Evolutionary conservation across 2,113 vertebrate species (phyloP).

Genomic region (Thomomys bottae): DNA sequence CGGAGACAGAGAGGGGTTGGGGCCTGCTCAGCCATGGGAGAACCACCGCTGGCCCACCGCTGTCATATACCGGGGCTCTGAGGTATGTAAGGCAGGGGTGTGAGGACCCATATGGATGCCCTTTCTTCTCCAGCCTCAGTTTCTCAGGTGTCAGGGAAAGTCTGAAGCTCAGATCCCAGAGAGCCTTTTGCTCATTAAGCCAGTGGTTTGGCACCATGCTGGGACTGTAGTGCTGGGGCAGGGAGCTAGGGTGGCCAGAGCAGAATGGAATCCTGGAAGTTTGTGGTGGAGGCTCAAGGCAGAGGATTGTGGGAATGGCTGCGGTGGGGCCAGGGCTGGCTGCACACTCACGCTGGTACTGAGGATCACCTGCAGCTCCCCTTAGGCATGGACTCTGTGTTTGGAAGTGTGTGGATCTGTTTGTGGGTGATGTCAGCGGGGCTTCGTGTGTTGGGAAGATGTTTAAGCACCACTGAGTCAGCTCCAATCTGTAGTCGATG

Average conservation of each 20-base stretch:
- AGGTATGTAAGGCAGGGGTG: conserved; percentile 82
- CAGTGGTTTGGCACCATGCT: neutral
- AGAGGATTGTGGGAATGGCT: too few species aligned
- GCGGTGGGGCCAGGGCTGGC: neutral
- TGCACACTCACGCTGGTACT: neutral
- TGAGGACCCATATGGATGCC: neutral
- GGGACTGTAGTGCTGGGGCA: neutral
- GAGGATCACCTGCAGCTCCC: fast-evolving
- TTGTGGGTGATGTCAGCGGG: neutral
- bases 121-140: neutral
- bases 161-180: neutral
- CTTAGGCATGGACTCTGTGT: too few species aligned
- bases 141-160: neutral
- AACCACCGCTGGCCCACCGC: conserved; percentile 66
- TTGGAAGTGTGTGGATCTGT: neutral
- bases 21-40: too few species aligned
- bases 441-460: neutral
- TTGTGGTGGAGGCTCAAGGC: too few species aligned
- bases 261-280: too few species aligned
- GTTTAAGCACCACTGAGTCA: neutral
- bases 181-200: too few species aligned
- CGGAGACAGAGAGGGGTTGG: too few species aligned
- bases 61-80: conserved; percentile 87
- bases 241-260: too few species aligned
- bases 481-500: too few species aligned